These are phyloP conservation scores for Coptodon bakossiorum DNA, from an alignment of 2,113 vertebrate genomes.

Conservation along the genomic window DNA sequence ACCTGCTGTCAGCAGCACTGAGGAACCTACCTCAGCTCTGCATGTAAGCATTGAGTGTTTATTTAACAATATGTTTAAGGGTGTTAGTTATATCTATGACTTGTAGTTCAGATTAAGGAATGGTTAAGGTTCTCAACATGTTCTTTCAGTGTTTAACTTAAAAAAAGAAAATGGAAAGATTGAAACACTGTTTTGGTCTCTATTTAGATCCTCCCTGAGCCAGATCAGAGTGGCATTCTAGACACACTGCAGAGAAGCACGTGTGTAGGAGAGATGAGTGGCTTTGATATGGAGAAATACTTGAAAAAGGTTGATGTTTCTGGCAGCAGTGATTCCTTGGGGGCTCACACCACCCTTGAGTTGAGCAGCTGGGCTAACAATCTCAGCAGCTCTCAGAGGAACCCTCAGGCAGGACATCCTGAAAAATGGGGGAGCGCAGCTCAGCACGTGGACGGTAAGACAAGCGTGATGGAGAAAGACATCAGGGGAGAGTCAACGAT, in stretches of 20 bases:
- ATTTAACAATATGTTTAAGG: background rate
- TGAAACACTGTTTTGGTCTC: background rate
- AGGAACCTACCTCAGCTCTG: background rate
- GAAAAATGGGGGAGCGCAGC: background rate
- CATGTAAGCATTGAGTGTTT: slow-evolving; percentile 6
- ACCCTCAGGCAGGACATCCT: background rate
- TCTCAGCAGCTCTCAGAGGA: slow-evolving; percentile 22
- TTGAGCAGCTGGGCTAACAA: slow-evolving; percentile 44
- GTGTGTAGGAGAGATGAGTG: slow-evolving; percentile 48
- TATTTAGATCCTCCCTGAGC: background rate
- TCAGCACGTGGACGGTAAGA: background rate
- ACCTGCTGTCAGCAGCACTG: background rate
- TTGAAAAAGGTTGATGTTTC: slow-evolving; percentile 74
- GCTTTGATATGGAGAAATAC: slow-evolving; percentile 88
- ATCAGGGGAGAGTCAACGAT: background rate
- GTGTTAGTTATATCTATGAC: background rate
- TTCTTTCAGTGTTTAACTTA: background rate
- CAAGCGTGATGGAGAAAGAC: background rate
- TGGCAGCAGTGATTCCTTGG: slow-evolving; percentile 63
- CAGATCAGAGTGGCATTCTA: slow-evolving; percentile 24
- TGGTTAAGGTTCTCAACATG: background rate
- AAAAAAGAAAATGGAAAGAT: background rate
- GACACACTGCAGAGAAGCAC: slow-evolving; percentile 61
- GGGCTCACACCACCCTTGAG: slow-evolving; percentile 60
- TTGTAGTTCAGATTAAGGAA: background rate